Evolutionary conservation across 2,113 vertebrate species (phyloP).

Genomic region (Tachysurus vachellii): DNA sequence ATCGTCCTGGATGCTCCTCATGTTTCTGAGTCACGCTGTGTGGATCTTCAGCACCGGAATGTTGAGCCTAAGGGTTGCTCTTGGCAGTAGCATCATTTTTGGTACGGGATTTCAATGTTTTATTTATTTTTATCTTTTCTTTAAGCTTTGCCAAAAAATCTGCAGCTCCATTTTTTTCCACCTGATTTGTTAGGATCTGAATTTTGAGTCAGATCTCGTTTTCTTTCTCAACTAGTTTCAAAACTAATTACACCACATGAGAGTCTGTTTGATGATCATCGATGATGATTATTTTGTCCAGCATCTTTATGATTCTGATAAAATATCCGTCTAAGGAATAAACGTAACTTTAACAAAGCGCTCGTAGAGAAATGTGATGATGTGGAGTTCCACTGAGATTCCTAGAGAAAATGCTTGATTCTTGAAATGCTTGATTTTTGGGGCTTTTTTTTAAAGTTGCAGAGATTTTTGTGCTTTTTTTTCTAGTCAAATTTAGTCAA

Average conservation of each 20-base stretch:
- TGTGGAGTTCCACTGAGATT: neutral
- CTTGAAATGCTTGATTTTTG: too few species aligned
- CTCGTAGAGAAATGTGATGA: neutral
- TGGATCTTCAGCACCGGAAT: conserved; percentile 18
- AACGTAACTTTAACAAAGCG: too few species aligned
- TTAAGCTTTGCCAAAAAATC: neutral
- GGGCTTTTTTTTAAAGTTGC: too few species aligned
- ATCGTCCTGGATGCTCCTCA: conserved; percentile 9
- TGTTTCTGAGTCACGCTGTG: conserved; percentile 27
- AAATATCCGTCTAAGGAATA: neutral
- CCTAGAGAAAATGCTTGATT: neutral
- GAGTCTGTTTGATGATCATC: neutral
- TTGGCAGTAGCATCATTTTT: neutral
- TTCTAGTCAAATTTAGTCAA: neutral
- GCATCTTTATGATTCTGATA: neutral
- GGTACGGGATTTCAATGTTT: neutral
- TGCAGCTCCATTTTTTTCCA: neutral
- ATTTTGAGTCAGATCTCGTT: neutral
- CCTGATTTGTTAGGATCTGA: neutral
- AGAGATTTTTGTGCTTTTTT: too few species aligned
- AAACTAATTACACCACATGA: neutral
- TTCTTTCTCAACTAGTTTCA: neutral
- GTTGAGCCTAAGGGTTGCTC: neutral
- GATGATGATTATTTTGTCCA: too few species aligned
- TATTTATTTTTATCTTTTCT: conserved; percentile 1